These are phyloP conservation scores for Rotaria macrura DNA, from an alignment of 2,888 invertebrate species.

Conservation along the genomic window DNA sequence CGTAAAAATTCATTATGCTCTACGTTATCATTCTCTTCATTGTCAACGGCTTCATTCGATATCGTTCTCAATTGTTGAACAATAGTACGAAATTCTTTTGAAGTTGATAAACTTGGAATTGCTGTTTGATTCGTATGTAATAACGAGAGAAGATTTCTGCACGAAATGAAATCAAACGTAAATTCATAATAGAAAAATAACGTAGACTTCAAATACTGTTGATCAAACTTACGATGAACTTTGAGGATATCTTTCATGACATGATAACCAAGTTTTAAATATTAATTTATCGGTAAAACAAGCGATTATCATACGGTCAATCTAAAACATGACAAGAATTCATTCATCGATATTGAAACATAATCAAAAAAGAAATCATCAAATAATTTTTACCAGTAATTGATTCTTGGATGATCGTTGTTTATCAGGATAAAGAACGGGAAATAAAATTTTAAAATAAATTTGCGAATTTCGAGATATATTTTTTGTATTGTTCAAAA, in stretches of 20 bases:
- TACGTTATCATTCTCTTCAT: not conserved
- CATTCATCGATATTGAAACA: not conserved
- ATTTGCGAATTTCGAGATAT: not conserved
- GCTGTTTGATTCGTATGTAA: not conserved
- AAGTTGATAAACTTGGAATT: not conserved
- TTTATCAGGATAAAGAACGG: not conserved
- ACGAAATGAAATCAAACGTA: not conserved
- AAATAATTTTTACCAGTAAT: not conserved
- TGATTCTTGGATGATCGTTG: not conserved
- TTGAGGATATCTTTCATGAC: not conserved
- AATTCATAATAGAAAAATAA: no score
- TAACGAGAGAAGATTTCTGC: not conserved
- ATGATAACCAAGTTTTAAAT: not conserved
- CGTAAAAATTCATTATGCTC: not conserved
- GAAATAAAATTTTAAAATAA: not conserved
- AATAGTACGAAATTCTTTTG: not conserved
- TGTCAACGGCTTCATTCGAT: not conserved
- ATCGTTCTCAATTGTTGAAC: not conserved
- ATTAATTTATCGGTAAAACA: not conserved
- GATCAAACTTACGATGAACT: not conserved
- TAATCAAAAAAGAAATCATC: no score
- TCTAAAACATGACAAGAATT: not conserved
- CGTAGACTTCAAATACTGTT: no score
- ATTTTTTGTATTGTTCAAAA: not conserved
- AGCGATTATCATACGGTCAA: slow-evolving; percentile 17